phyloP scores from a whole-genome alignment of 2,888 invertebrate genomes.

The Ectropis crepuscularia region DNA sequence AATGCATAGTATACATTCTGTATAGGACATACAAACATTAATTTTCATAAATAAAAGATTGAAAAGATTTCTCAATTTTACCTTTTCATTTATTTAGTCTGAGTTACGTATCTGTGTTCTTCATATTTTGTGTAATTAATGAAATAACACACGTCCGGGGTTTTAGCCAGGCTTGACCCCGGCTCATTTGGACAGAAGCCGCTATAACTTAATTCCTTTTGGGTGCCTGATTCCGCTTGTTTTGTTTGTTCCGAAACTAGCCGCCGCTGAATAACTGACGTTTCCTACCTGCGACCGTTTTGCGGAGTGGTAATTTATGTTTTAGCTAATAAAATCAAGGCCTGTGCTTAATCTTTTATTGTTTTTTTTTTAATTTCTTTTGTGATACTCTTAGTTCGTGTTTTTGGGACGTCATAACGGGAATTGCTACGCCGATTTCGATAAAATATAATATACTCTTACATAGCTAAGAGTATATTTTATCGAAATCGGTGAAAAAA shows the following conservation, averaged over 20 bases:
- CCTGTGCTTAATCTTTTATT: too few relatives aligned
- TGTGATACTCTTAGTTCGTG: too few relatives aligned
- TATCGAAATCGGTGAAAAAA: too few relatives aligned
- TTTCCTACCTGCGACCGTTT: background rate
- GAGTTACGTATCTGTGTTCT: background rate
- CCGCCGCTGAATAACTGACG: conserved; percentile 1
- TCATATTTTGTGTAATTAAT: conserved; percentile 9
- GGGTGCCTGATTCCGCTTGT: conserved; percentile 12
- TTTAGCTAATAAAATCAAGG: too few relatives aligned
- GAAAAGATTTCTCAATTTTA: too few relatives aligned
- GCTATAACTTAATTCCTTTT: conserved; percentile 24
- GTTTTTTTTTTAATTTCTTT: too few relatives aligned
- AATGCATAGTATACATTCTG: background rate
- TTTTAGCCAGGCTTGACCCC: conserved; percentile 16
- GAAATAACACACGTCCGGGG: conserved; percentile 11
- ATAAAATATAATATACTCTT: too few relatives aligned
- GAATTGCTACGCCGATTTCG: too few relatives aligned
- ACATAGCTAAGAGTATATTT: too few relatives aligned
- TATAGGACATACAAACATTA: too few relatives aligned
- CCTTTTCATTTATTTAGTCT: background rate
- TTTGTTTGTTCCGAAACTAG: conserved; percentile 6
- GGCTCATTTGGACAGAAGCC: conserved; percentile 10
- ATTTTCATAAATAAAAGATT: too few relatives aligned
- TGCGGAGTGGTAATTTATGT: background rate
- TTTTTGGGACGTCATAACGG: too few relatives aligned